Percentiles rank a stretch among this genome's conserved stretches.
Conservation (phyloP, 2,888 invertebrate genomes). For the Ectemnius lituratus region DNA sequence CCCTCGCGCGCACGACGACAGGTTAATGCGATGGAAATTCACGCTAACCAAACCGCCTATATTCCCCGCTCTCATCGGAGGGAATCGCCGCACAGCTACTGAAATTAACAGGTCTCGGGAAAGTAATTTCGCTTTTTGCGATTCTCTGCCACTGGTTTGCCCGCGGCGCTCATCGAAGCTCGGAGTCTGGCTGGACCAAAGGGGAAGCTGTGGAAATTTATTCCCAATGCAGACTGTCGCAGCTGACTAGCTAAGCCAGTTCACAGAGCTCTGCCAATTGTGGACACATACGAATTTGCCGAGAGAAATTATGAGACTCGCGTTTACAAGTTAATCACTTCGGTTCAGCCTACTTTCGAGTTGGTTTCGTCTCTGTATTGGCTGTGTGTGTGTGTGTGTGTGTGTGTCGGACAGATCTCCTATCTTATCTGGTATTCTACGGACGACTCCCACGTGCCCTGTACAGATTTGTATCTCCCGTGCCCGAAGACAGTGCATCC, state of each 20-base stretch:
- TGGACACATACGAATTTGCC: no score
- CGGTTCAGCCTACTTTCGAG: neutral
- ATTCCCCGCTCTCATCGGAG: constrained; percentile 21
- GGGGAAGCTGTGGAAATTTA: no score
- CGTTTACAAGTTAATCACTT: neutral
- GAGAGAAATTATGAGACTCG: constrained; percentile 8
- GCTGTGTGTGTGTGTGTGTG: neutral
- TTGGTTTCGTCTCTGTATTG: neutral
- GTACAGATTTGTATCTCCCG: constrained; percentile 1
- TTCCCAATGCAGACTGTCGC: no score
- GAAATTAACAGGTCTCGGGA: constrained; percentile 11
- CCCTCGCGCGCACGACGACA: constrained; percentile 51
- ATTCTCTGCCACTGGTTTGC: no score
- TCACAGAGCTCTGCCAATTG: no score
- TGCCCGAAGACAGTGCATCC: neutral
- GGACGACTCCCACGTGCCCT: constrained; percentile 3
- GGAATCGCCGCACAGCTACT: no score
- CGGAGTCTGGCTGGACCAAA: no score
- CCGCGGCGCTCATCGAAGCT: no score
- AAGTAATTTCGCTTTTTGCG: no score
- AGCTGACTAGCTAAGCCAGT: no score
- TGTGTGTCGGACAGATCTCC: neutral
- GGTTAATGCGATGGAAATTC: constrained; percentile 59
- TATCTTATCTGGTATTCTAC: constrained; percentile 5
- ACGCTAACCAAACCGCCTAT: constrained; percentile 54